Percentiles rank a stretch among this genome's conserved stretches.
These are phyloP conservation scores for Brienomyrus brachyistius DNA, from an alignment of 2,113 vertebrate genomes.

Conservation along the genomic window DNA sequence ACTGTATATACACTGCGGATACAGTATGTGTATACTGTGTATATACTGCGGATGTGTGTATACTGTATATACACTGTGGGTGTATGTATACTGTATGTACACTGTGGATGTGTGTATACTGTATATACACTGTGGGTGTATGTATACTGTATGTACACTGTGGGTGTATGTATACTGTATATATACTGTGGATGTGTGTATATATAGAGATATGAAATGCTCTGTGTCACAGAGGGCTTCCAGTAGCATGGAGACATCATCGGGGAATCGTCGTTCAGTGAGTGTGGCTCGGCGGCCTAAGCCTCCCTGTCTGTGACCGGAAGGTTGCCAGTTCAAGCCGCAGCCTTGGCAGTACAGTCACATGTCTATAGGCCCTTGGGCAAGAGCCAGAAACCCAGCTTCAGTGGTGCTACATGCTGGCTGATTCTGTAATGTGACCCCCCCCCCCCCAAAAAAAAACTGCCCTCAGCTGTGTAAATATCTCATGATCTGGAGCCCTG, in stretches of 20 bases:
- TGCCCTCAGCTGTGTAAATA: background rate
- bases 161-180: too few relatives aligned
- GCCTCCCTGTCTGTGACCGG: background rate
- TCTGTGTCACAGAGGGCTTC: background rate
- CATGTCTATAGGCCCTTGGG: too few relatives aligned
- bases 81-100: too few relatives aligned
- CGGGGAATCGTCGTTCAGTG: background rate
- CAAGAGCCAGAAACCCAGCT: background rate
- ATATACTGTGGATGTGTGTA: too few relatives aligned
- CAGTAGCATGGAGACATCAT: background rate
- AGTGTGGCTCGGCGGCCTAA: background rate
- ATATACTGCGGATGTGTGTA: too few relatives aligned
- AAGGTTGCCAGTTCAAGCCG: background rate
- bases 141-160: too few relatives aligned
- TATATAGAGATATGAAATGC: background rate
- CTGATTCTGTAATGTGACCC: background rate
- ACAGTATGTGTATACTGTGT: too few relatives aligned
- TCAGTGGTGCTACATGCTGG: background rate
- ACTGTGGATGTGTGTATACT: too few relatives aligned
- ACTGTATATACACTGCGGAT: too few relatives aligned
- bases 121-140: too few relatives aligned
- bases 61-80: too few relatives aligned
- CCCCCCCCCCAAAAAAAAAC: background rate
- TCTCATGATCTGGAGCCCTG: background rate
- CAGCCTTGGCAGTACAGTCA: background rate